Evolutionary conservation across 37 sponge, comb jelly and placozoan genomes (phyloP).

Genomic region (Cliona cf. orientalis): DNA sequence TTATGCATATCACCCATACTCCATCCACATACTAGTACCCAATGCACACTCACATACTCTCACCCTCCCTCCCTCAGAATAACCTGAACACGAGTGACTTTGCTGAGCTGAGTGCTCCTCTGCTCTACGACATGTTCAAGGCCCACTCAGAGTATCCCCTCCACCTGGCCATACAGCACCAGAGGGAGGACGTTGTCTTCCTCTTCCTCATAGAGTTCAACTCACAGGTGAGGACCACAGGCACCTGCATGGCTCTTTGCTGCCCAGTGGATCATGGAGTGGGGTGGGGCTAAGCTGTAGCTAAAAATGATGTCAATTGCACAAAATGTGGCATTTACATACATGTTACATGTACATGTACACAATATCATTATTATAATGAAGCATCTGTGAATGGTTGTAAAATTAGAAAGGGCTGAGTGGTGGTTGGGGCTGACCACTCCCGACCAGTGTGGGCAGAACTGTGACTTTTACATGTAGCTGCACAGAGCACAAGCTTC

Average conservation of each 20-base stretch:
- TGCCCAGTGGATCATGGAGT: neutral
- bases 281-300: neutral
- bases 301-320: no score
- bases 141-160: slow-evolving; percentile 87
- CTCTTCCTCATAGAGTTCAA: slow-evolving; percentile 91
- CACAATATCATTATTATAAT: no score
- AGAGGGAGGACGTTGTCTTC: slow-evolving; percentile 92
- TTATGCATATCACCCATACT: no score
- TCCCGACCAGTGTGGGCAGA: no score
- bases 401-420: no score
- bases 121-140: slow-evolving; percentile 96
- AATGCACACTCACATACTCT: no score
- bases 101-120: slow-evolving; percentile 78
- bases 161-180: slow-evolving; percentile 91
- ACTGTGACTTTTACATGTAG: no score
- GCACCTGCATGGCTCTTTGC: neutral
- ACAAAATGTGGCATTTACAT: no score
- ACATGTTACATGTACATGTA: no score
- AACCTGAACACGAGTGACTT: slow-evolving; percentile 87
- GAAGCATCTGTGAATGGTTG: no score
- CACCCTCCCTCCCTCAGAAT: slow-evolving; percentile 60
- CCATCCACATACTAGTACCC: no score
- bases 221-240: slow-evolving; percentile 41
- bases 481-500: neutral
- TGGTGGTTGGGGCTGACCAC: no score